Conservation (phyloP, 2,797 vertebrate genomes). For the Myotis planiceps region DNA sequence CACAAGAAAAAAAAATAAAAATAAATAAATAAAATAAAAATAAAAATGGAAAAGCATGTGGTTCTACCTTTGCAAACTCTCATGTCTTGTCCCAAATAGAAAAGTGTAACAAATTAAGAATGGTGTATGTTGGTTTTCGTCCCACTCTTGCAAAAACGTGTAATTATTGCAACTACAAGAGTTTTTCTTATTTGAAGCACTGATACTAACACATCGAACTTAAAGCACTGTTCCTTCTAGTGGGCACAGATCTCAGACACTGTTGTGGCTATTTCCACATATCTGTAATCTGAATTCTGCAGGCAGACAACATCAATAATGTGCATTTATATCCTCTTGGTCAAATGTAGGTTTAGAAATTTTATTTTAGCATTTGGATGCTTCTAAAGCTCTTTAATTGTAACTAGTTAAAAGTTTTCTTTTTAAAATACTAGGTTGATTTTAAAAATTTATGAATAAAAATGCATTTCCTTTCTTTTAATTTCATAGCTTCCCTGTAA, state of each 20-base stretch:
- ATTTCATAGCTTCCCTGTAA: conserved; percentile 48
- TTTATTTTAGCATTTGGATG: background rate
- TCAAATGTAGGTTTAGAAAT: background rate
- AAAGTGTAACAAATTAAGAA: background rate
- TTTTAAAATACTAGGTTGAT: background rate
- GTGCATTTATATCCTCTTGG: background rate
- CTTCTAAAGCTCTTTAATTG: background rate
- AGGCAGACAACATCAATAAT: background rate
- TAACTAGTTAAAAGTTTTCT: background rate
- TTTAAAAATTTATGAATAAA: conserved; percentile 23
- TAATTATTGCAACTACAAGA: background rate
- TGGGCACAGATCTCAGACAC: background rate
- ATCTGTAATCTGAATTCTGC: background rate
- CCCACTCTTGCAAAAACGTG: background rate
- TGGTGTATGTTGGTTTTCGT: background rate
- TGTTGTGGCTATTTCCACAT: background rate
- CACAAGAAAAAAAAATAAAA: no score
- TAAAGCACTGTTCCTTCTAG: background rate
- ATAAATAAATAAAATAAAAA: no score
- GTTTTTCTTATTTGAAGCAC: background rate
- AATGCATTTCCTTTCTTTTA: background rate
- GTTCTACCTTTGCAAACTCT: conserved; percentile 61
- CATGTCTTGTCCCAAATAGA: background rate
- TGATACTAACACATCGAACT: no score
- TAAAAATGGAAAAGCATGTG: conserved; percentile 2